Evolutionary conservation across 2,888 invertebrate species (phyloP).

Genomic region (Ceramica pisi): DNA sequence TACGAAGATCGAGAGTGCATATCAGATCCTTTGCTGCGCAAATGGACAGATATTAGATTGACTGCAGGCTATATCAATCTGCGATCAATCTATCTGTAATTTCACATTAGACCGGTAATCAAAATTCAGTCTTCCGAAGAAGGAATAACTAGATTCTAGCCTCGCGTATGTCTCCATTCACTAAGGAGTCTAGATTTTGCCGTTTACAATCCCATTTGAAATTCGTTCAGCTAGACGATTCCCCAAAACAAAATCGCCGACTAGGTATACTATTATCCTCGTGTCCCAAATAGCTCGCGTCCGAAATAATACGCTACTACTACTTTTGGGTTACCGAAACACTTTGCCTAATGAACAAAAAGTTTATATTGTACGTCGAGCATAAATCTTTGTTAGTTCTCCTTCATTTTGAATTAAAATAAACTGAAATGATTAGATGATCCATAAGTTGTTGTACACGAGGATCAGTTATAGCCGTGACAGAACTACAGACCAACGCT

Average conservation of each 20-base stretch:
- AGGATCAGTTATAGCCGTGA: constrained; percentile 16
- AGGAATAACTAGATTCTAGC: neutral
- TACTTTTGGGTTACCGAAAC: neutral
- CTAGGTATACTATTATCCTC: neutral
- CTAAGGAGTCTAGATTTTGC: neutral
- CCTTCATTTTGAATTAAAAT: constrained; percentile 39
- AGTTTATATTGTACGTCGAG: neutral
- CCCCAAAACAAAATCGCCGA: neutral
- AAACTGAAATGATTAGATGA: constrained; percentile 33
- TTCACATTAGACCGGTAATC: neutral
- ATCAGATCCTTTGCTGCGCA: neutral
- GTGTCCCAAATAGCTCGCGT: neutral
- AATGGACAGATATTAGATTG: neutral
- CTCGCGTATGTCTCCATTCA: neutral
- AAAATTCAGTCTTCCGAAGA: neutral
- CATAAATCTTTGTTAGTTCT: constrained; percentile 19
- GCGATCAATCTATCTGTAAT: constrained; percentile 13
- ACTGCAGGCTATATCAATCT: constrained; percentile 25
- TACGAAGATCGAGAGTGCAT: too few relatives aligned
- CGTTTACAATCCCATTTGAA: too few relatives aligned
- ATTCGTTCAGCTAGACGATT: neutral
- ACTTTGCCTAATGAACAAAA: neutral
- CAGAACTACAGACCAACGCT: constrained; percentile 14
- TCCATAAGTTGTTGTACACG: constrained; percentile 30
- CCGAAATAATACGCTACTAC: neutral